Percentiles rank a stretch among this genome's conserved stretches.
These are phyloP conservation scores for Sternotherus odoratus DNA, from an alignment of 2,797 vertebrate genomes.

Conservation along the genomic window DNA sequence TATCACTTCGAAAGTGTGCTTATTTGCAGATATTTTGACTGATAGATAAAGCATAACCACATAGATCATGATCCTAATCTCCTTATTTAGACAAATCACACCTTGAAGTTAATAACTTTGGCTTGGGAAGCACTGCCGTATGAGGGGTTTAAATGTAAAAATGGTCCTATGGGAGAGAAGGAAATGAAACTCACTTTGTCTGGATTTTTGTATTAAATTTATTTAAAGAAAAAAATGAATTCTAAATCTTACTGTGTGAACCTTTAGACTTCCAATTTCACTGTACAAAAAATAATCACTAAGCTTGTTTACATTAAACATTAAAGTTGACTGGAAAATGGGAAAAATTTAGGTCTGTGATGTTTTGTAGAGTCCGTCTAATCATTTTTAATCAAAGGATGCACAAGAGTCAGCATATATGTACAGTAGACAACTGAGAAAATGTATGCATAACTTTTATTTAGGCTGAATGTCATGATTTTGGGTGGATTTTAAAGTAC, in stretches of 20 bases:
- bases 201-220: background rate
- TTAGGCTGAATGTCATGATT: background rate
- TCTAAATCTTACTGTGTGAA: background rate
- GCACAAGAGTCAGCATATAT: background rate
- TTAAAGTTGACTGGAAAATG: background rate
- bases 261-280: background rate
- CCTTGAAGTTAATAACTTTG: background rate
- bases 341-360: background rate
- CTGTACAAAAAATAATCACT: background rate
- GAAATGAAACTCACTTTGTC: background rate
- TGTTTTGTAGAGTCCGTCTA: background rate
- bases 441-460: background rate
- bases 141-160: background rate
- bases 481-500: background rate
- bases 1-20: background rate
- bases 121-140: background rate
- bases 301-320: background rate
- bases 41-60: background rate
- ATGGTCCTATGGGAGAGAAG: background rate
- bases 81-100: background rate
- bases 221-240: background rate
- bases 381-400: background rate
- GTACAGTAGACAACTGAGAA: background rate
- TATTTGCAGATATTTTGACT: background rate
- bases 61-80: background rate